These are phyloP conservation scores for Electrophaes corylata DNA, from an alignment of 2,888 invertebrate genomes.

Conservation along the genomic window DNA sequence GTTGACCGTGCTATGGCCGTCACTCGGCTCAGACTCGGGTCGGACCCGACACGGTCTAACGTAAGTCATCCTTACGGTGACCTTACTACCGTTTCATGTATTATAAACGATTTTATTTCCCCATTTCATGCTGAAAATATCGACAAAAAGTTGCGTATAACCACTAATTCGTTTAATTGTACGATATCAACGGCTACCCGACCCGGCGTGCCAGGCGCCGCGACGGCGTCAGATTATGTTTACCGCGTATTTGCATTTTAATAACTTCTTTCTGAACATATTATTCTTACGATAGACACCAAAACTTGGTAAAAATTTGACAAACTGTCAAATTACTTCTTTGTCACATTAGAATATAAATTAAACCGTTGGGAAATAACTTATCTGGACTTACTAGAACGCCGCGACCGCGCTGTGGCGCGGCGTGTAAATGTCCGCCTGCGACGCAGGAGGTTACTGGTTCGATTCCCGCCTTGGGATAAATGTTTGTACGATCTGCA, in stretches of 20 bases:
- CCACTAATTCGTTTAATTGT: slow-evolving; percentile 24
- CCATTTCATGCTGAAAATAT: background rate
- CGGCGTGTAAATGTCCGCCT: too few species aligned
- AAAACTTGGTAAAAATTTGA: slow-evolving; percentile 20
- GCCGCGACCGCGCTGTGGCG: too few species aligned
- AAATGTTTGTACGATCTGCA: too few species aligned
- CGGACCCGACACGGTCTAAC: too few species aligned
- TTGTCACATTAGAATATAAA: background rate
- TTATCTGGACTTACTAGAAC: background rate
- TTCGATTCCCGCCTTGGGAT: too few species aligned
- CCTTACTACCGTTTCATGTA: background rate
- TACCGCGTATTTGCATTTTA: slow-evolving; percentile 70
- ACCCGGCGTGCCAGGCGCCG: slow-evolving; percentile 44
- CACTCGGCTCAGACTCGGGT: too few species aligned
- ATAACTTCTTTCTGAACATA: slow-evolving; percentile 50
- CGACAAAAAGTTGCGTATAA: slow-evolving; percentile 4
- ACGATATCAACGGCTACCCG: slow-evolving; percentile 22
- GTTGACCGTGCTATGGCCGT: too few species aligned
- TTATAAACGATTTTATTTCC: too few species aligned
- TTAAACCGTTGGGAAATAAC: background rate
- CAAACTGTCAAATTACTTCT: background rate
- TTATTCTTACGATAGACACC: slow-evolving; percentile 26
- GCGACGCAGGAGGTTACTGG: too few species aligned
- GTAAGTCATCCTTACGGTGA: too few species aligned
- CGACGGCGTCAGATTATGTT: slow-evolving; percentile 44